These are phyloP conservation scores for Percina caprodes DNA, from an alignment of 2,113 vertebrate genomes.

Conservation along the genomic window DNA sequence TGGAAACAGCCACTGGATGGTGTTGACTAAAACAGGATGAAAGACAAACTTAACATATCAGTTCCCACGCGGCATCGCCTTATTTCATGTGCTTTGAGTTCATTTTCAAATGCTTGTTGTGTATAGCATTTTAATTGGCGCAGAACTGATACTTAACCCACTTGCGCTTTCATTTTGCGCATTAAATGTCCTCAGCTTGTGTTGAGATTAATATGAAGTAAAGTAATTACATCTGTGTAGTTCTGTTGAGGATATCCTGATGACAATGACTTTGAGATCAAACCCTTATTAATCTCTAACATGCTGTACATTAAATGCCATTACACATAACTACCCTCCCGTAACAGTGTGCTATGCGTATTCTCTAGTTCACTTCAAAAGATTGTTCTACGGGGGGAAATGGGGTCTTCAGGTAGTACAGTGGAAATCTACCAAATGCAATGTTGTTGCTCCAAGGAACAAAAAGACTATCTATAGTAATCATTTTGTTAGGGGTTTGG, in stretches of 20 bases:
- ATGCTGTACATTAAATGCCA: background rate
- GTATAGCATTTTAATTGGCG: background rate
- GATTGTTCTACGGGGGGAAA: background rate
- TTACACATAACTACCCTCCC: background rate
- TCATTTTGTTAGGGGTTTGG: slow-evolving; percentile 1
- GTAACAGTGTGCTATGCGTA: background rate
- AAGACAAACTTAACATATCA: slow-evolving; percentile 55
- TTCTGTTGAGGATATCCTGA: background rate
- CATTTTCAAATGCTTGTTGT: slow-evolving; percentile 34
- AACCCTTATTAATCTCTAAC: background rate
- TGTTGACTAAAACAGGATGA: slow-evolving; percentile 23
- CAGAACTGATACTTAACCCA: background rate
- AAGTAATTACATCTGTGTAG: background rate
- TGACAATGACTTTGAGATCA: background rate
- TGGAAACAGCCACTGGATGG: background rate
- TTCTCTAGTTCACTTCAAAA: background rate
- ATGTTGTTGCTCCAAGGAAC: slow-evolving; percentile 15
- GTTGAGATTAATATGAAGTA: background rate
- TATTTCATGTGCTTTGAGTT: slow-evolving; percentile 26
- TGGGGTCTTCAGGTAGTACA: background rate
- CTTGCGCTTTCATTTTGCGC: background rate
- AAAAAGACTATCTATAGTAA: slow-evolving; percentile 10
- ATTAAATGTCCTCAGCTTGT: background rate
- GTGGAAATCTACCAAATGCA: slow-evolving; percentile 25
- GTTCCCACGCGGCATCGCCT: slow-evolving; percentile 17